Conservation (phyloP, 2,113 vertebrate species). For the Opisthocomus hoazin region DNA sequence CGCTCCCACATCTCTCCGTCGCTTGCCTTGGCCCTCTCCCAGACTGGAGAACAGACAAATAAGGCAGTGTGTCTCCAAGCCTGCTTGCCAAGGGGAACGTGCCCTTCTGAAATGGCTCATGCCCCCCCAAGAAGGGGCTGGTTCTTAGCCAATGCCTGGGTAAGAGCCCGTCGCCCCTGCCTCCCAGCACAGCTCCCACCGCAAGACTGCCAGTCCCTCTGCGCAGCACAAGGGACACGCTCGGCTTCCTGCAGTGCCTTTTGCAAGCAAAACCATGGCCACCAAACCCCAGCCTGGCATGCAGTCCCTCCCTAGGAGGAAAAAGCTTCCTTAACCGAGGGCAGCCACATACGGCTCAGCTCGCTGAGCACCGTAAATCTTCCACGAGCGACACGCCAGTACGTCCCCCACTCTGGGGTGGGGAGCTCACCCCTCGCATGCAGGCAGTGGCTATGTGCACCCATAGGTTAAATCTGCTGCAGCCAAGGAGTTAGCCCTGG, state of each 20-base stretch:
- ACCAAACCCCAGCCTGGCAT: not conserved
- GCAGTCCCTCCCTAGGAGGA: not conserved
- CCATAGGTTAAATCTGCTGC: not conserved
- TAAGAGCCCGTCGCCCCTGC: not conserved
- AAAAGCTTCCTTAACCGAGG: not conserved
- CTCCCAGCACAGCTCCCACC: rapidly evolving
- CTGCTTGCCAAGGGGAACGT: rapidly evolving
- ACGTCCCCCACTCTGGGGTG: rapidly evolving
- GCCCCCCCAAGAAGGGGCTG: not conserved
- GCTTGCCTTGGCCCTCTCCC: not conserved
- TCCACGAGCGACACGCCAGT: rapidly evolving
- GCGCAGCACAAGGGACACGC: not conserved
- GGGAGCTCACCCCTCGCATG: rapidly evolving
- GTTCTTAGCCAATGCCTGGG: not conserved
- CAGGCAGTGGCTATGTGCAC: rapidly evolving
- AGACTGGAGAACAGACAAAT: rapidly evolving
- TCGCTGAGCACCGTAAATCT: rapidly evolving
- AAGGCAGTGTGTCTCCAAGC: rapidly evolving
- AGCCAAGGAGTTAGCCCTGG: not conserved
- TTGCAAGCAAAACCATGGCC: not conserved
- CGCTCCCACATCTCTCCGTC: rapidly evolving
- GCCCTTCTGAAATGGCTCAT: not conserved
- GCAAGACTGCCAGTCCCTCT: rapidly evolving
- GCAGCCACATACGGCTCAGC: rapidly evolving
- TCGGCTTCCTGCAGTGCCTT: not conserved